phyloP scores from a whole-genome alignment of 1,140 invertebrate species.

The Drosophila ogumai region DNA sequence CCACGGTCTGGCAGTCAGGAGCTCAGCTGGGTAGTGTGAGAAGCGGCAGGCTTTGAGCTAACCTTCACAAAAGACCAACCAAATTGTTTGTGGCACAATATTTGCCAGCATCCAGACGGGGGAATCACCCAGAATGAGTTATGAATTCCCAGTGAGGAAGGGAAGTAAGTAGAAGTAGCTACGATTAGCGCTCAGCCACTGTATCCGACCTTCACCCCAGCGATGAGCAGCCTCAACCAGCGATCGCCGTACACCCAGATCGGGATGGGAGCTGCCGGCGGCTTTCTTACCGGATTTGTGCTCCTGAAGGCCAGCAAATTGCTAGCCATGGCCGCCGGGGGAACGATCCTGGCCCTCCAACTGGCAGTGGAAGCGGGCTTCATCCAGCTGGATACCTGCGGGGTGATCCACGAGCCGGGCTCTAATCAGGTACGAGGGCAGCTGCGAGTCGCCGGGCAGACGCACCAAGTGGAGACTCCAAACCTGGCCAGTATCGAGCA shows the following conservation, averaged over 20 bases:
- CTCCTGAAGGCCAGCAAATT: conserved; percentile 45
- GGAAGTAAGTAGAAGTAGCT: conserved; percentile 41
- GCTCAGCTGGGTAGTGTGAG: conserved; percentile 1
- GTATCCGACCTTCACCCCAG: conserved; percentile 3
- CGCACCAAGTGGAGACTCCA: neutral
- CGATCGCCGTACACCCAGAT: conserved; percentile 57
- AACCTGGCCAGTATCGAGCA: neutral
- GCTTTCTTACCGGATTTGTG: conserved; percentile 36
- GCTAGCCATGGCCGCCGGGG: conserved; percentile 34
- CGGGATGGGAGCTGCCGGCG: conserved; percentile 33
- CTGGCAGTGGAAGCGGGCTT: conserved; percentile 36
- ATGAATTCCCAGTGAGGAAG: conserved; percentile 14
- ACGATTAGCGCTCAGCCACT: neutral
- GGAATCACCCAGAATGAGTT: conserved; percentile 27
- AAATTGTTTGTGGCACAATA: conserved; percentile 25
- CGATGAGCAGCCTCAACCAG: conserved; percentile 21
- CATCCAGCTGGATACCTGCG: conserved; percentile 6
- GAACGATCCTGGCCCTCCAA: conserved; percentile 22
- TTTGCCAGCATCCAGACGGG: neutral
- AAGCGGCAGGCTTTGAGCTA: conserved; percentile 30
- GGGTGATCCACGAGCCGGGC: neutral
- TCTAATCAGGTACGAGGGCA: neutral
- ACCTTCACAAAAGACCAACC: conserved; percentile 17
- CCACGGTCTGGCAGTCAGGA: conserved; percentile 53
- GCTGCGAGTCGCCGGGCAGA: neutral